Evolutionary conservation across 2,113 vertebrate species (phyloP), one percentile per base, ranked within the genome.

Genomic region (Pedionomus torquatus): DNA sequence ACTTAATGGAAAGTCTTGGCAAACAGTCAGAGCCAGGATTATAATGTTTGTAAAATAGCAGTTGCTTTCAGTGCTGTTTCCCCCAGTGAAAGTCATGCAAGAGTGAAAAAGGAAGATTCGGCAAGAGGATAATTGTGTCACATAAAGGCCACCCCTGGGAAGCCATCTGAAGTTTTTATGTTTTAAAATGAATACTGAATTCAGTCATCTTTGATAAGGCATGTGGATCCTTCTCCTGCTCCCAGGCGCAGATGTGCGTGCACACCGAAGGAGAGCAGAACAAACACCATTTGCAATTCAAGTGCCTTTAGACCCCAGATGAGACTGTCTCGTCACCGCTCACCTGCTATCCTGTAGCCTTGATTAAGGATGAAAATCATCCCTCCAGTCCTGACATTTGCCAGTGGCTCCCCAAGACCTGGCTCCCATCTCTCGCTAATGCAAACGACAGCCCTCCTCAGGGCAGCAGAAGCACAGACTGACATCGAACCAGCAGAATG

Each of bases 241-340:
- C 64, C 30, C 61, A 87, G 77, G 87, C 31, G 6, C 93, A 58
- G 70, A 61, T 83, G 86, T 71, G 28, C 2, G 3, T 5, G 7
- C n/a, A 41, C 87, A 93, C 17, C 24, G 46, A 95, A 86, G 37
- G 80, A 92, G 76, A 65, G 66, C 65, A 86, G 68, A 58, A 35
- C 89, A 83, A 96, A 81, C 89, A 85, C 65, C 35, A 83, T 98
- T 96, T 97, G 68, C 82, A 95, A 95, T 96, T 93, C 93, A 95
- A 89, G 91, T 83, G 81, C 82, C 72, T 94, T 70, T 84, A 94
- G 86, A 94, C 57, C 63, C 54, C 70, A 58, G 90, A 44, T 72
- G 76, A 76, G 48, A 49, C 86, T 83, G 86, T 88, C 84, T 76
- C 7, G 11, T 65, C 87, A 61, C 19, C 1, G 4, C 44, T 93